Evolutionary conservation across 64 coral and sea anemone species (phyloP).

Genomic region (Dendrophyllia cribrosa): DNA sequence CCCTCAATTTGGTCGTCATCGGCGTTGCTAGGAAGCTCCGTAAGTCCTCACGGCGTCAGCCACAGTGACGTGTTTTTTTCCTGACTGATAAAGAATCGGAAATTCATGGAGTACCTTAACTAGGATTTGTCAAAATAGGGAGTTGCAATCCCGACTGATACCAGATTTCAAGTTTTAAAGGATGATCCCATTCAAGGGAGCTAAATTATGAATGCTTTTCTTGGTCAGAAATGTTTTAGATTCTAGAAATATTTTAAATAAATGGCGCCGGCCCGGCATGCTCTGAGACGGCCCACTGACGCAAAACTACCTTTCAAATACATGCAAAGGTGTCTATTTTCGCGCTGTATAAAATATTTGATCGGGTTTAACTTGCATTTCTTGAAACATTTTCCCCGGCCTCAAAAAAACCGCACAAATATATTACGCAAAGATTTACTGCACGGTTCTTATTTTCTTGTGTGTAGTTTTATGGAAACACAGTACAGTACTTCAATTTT

Average conservation of each 20-base stretch:
- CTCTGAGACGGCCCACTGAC: not conserved
- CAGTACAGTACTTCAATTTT: too few species aligned
- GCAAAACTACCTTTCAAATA: not conserved
- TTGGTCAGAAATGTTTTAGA: not conserved
- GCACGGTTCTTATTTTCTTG: too few species aligned
- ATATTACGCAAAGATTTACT: too few species aligned
- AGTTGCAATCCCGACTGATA: not conserved
- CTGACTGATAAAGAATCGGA: not conserved
- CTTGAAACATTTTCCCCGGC: too few species aligned
- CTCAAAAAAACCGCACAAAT: too few species aligned
- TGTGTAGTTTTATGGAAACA: too few species aligned
- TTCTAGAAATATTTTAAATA: not conserved
- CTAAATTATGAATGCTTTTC: not conserved
- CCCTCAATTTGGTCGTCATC: not conserved
- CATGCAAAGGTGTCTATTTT: too few species aligned
- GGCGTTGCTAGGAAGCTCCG: not conserved
- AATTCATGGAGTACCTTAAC: not conserved
- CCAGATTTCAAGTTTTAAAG: slow-evolving; percentile 2
- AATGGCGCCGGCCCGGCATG: too few species aligned
- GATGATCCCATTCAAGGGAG: not conserved
- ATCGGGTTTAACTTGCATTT: too few species aligned
- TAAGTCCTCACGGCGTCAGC: not conserved
- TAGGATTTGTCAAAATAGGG: not conserved
- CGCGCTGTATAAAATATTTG: too few species aligned
- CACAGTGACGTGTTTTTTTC: not conserved